Percentiles rank a stretch among this genome's conserved stretches.
These are phyloP conservation scores for Pangasius larnaudii DNA, from an alignment of 2,797 vertebrate genomes.

Conservation along the genomic window DNA sequence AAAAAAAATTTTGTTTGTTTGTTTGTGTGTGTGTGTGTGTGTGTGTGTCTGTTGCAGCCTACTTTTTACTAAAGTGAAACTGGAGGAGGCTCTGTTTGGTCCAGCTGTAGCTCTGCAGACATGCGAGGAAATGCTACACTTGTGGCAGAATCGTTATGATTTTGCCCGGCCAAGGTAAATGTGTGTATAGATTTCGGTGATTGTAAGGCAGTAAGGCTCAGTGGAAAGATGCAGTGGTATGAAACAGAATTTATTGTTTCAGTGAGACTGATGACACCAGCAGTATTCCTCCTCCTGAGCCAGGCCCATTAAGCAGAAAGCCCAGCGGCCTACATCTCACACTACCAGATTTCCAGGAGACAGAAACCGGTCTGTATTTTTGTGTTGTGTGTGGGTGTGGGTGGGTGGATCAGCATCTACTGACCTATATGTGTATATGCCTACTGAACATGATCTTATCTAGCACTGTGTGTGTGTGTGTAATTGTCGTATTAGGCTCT, in stretches of 20 bases:
- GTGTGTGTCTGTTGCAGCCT: conserved; percentile 73
- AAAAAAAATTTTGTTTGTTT: conserved; percentile 10
- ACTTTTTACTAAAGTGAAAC: conserved; percentile 93
- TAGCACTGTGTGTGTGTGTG: conserved; percentile 5
- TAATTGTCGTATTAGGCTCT: conserved; percentile 78
- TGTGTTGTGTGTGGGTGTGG: neutral
- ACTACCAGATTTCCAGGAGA: conserved; percentile 89
- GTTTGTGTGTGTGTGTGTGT: neutral
- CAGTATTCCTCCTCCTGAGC: conserved; percentile 80
- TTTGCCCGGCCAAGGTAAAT: conserved; percentile 83
- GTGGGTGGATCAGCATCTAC: conserved; percentile 9
- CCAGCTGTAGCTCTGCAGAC: conserved; percentile 87
- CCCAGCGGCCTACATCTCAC: conserved; percentile 84
- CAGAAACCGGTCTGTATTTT: conserved; percentile 82
- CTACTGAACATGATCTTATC: neutral
- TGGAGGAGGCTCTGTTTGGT: conserved; percentile 86
- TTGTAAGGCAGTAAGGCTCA: conserved; percentile 13
- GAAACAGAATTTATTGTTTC: conserved; percentile 61
- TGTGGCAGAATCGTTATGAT: conserved; percentile 87
- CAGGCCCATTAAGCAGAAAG: conserved; percentile 77
- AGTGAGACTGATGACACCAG: conserved; percentile 90
- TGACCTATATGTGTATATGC: conserved; percentile 11
- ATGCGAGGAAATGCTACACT: conserved; percentile 88
- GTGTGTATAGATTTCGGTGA: neutral
- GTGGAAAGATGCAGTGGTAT: conserved; percentile 12